Conservation (phyloP, 2,797 vertebrate species). For the Podarcis siculus region DNA sequence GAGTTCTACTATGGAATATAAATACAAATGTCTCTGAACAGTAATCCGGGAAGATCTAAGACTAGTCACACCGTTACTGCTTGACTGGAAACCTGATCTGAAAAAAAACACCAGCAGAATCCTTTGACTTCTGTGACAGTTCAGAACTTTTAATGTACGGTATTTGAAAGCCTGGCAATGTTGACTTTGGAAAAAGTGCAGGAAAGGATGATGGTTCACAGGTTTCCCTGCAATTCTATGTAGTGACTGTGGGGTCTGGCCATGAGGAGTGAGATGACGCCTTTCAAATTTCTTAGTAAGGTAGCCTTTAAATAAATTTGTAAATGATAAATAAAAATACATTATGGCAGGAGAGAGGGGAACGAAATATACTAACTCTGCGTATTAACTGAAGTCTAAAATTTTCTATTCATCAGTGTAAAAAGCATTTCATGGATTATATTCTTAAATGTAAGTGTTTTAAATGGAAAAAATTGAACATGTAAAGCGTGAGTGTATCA, state of each 20-base stretch:
- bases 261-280: not conserved
- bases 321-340: no score
- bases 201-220: not conserved
- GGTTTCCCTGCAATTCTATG: not conserved
- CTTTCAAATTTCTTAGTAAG: not conserved
- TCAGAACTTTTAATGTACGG: not conserved
- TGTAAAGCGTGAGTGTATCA: no score
- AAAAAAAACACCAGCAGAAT: not conserved
- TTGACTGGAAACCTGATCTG: not conserved
- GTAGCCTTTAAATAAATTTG: no score
- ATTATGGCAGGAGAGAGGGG: not conserved
- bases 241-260: not conserved
- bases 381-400: not conserved
- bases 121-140: not conserved
- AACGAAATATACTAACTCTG: not conserved
- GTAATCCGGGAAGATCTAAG: not conserved
- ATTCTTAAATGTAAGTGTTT: not conserved
- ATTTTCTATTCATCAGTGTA: not conserved
- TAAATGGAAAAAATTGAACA: not conserved
- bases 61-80: not conserved
- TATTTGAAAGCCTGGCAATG: not conserved
- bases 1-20: not conserved
- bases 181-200: not conserved
- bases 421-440: not conserved
- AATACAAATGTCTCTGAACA: not conserved